A percentile compares a stretch with the other conserved stretches of the same genome.
phyloP scores from a whole-genome alignment of 1,140 invertebrate genomes.

The Cataglyphis hispanica region DNA sequence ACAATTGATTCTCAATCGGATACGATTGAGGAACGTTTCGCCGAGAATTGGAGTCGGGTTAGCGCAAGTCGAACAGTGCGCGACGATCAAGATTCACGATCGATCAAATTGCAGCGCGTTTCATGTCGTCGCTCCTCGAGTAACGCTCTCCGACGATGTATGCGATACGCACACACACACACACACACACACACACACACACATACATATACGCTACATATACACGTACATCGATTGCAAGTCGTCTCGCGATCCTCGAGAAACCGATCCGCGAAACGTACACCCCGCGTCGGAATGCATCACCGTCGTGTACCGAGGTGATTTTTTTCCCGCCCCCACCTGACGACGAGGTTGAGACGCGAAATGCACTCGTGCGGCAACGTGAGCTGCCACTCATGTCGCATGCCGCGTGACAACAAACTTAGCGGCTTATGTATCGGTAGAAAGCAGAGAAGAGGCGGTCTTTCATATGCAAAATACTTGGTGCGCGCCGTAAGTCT shows the following conservation, averaged over 20 bases:
- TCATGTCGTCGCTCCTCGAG: conserved; percentile 53
- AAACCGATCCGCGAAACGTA: conserved; percentile 59
- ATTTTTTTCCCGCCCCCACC: conserved; percentile 26
- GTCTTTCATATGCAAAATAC: conserved; percentile 74
- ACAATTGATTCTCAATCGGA: conserved; percentile 11
- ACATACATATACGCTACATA: too few relatives aligned
- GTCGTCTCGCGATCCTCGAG: conserved; percentile 44
- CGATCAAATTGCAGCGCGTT: conserved; percentile 57
- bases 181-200: background rate
- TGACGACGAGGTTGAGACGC: background rate
- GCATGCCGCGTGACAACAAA: conserved; percentile 62
- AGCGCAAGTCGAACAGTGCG: background rate
- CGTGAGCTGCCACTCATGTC: conserved; percentile 64
- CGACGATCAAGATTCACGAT: conserved; percentile 55
- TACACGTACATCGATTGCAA: conserved; percentile 21
- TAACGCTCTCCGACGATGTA: conserved; percentile 38
- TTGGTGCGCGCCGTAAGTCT: conserved; percentile 45
- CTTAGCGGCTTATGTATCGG: conserved; percentile 57
- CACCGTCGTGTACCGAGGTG: conserved; percentile 28
- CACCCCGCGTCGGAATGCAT: conserved; percentile 48
- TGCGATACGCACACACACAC: background rate
- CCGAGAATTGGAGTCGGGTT: conserved; percentile 5
- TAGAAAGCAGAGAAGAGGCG: conserved; percentile 39
- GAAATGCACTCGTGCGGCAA: conserved; percentile 57
- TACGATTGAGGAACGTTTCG: conserved; percentile 10